Base-by-base conservation (phyloP, 2,113 vertebrate species). In the Larimichthys polyactis region DNA sequence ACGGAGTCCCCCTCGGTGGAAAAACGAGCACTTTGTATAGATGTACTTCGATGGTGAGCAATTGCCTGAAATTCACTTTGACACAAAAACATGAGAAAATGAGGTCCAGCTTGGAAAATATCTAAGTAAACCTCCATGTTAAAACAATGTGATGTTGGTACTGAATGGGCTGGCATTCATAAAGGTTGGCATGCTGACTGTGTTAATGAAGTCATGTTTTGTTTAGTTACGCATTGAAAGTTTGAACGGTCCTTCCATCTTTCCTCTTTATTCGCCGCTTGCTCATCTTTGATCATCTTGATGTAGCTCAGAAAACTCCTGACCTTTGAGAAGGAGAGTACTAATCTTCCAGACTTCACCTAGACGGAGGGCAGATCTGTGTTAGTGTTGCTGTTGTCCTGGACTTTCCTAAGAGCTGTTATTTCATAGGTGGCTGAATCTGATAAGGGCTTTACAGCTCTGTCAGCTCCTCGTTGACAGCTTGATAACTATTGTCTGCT, bases 351-450 rank as follows among this genome's bases (percentile, higher is more conserved):
- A 79, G 67, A 81, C 78, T 87, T 86, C 77, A 71, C 58, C 19
- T 40, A 65, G 55, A 79, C 17, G 57, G 82, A 81, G 75, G 86
- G 78, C 19, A 46, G 68, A 49, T 82, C 81, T 78, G 40, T 64
- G 63, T 71, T 81, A 71, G 70, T 67, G 80, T 24, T 77, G 68
- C 44, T 63, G 78, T 78, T 86, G 83, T 84, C 71, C 62, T 29
- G 69, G 70, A 84, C 87, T 79, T 75, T 81, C 68, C 82, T 90
- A 85, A 90, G 84, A 92, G 90, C 91, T 86, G 83, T 90, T 91
- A 93, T 94, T 94, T 92, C 91, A 94, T 91, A 90, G 89, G 78
- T 89, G 90, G 87, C 84, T 93, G 91, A 86, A 87, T 87, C 89
- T 82, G 82, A 92, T 90, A 84, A 90, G 81, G 67, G 81, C 82